A percentile compares a stretch with the other conserved stretches of the same genome.
These are phyloP conservation scores for Chiroxiphia lanceolata DNA, from an alignment of 2,797 vertebrate species.

Conservation along the genomic window DNA sequence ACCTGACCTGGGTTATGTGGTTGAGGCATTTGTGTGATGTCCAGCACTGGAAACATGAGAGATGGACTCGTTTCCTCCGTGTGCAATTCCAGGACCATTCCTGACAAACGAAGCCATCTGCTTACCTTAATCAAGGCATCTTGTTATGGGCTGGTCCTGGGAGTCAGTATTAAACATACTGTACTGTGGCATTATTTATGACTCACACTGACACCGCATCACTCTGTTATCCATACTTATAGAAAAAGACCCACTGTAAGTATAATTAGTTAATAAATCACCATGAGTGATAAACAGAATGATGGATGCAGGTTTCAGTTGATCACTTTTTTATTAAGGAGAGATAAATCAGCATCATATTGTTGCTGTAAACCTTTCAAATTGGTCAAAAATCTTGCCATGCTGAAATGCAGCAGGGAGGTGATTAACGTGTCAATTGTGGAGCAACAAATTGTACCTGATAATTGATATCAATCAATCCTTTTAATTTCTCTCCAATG, in stretches of 20 bases:
- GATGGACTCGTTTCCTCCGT: background rate
- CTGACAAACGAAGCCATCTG: slow-evolving; percentile 60
- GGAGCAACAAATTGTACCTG: slow-evolving; percentile 77
- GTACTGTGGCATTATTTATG: slow-evolving; percentile 56
- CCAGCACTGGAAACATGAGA: slow-evolving; percentile 13
- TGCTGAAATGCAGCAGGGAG: slow-evolving; percentile 61
- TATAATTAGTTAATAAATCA: slow-evolving; percentile 85
- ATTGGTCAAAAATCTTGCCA: slow-evolving; percentile 74
- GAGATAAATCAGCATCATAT: slow-evolving; percentile 82
- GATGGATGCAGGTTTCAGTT: slow-evolving; percentile 83
- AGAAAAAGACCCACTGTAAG: slow-evolving; percentile 73
- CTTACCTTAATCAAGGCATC: slow-evolving; percentile 68
- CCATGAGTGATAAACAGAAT: slow-evolving; percentile 81
- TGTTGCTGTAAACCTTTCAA: slow-evolving; percentile 84
- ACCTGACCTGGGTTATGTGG: background rate
- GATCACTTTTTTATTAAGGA: slow-evolving; percentile 85
- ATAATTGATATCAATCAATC: slow-evolving; percentile 80
- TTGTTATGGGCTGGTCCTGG: slow-evolving; percentile 61
- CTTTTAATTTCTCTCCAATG: slow-evolving; percentile 64
- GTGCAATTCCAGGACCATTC: background rate
- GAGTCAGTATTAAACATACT: slow-evolving; percentile 61
- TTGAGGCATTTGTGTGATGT: background rate
- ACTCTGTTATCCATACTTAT: slow-evolving; percentile 63
- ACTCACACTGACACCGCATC: slow-evolving; percentile 57
- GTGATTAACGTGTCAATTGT: slow-evolving; percentile 79